Conservation (phyloP, 2,888 invertebrate genomes). For the Oscheius sp. region DNA sequence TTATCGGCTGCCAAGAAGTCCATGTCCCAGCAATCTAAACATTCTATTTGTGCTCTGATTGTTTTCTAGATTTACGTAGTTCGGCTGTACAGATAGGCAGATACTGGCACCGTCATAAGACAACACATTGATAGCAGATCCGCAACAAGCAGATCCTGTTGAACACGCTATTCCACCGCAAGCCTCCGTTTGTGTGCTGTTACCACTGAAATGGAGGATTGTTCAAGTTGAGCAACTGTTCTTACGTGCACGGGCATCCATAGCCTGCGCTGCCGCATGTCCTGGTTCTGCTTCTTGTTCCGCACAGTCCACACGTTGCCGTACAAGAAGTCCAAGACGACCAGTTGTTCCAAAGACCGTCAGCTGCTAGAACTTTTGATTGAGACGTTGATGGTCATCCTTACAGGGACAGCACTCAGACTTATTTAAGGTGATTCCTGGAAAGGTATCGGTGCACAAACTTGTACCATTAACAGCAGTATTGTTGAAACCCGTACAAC, state of each 20-base stretch:
- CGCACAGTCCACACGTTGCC: conserved; percentile 36
- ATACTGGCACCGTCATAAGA: conserved; percentile 50
- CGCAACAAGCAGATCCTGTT: conserved; percentile 22
- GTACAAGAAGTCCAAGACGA: conserved; percentile 24
- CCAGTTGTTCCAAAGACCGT: conserved; percentile 36
- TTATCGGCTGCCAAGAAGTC: conserved; percentile 3
- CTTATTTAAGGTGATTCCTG: background rate
- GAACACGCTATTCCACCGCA: conserved; percentile 44
- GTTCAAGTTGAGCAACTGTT: no score
- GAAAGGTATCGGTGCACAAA: background rate
- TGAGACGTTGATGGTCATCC: background rate
- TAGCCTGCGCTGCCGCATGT: conserved; percentile 25
- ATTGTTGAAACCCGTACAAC: background rate
- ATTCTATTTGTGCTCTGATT: background rate
- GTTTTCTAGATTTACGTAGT: background rate
- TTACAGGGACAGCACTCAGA: conserved; percentile 1
- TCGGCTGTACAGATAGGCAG: conserved; percentile 35
- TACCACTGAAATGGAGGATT: conserved; percentile 26
- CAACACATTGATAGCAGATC: conserved; percentile 37
- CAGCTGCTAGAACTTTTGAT: background rate
- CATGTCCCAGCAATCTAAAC: conserved; percentile 7
- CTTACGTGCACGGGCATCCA: conserved; percentile 32
- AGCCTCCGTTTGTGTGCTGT: conserved; percentile 33
- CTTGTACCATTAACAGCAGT: background rate
- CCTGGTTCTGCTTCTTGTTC: conserved; percentile 22